Evolutionary conservation across 2,113 vertebrate species (phyloP).

Genomic region (Megaceryle torquata): DNA sequence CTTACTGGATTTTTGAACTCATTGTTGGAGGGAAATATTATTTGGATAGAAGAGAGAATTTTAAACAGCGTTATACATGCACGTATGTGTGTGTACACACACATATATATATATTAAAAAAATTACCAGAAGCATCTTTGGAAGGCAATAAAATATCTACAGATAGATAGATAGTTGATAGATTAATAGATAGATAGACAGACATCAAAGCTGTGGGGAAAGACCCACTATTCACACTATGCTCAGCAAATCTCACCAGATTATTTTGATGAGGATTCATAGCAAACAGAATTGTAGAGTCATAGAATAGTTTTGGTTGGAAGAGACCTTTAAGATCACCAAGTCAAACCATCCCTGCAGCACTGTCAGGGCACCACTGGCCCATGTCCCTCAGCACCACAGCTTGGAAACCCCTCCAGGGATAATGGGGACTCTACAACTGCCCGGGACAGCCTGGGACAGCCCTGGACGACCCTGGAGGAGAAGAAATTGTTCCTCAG

Average conservation of each 20-base stretch:
- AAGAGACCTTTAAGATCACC: not conserved
- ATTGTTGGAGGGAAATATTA: not conserved
- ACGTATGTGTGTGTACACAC: accelerated
- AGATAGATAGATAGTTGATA: not conserved
- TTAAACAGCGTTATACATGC: not conserved
- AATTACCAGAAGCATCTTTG: not conserved
- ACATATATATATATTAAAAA: too few species aligned
- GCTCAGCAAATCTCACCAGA: not conserved
- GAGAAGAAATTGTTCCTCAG: not conserved
- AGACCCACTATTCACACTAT: not conserved
- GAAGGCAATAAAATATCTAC: not conserved
- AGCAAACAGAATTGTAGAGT: not conserved
- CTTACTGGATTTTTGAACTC: not conserved
- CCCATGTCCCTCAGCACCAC: not conserved
- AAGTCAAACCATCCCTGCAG: not conserved
- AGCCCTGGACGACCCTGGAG: not conserved
- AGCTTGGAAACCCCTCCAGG: not conserved
- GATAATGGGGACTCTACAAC: not conserved
- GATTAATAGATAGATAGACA: not conserved
- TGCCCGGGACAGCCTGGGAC: not conserved
- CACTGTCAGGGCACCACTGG: not conserved
- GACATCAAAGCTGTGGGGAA: not conserved
- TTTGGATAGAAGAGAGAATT: not conserved
- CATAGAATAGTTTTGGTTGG: not conserved
- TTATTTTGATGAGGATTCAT: not conserved